Percentiles rank a stretch among this genome's conserved stretches.
Evolutionary conservation across 2,797 vertebrate genomes (phyloP).

Genomic region (Rhinoraja longicauda): DNA sequence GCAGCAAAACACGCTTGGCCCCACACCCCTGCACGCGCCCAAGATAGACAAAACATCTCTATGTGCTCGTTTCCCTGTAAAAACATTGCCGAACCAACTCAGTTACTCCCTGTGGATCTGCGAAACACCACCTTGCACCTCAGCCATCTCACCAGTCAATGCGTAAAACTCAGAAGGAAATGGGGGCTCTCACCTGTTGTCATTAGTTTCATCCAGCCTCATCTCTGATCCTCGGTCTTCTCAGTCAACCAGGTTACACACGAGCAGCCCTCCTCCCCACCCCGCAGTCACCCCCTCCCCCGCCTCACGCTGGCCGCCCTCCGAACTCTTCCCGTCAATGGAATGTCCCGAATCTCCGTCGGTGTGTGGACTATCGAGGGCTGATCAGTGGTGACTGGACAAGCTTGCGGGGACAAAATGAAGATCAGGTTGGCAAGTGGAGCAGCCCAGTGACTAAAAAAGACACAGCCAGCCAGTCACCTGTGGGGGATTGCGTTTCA

Average conservation of each 20-base stretch:
- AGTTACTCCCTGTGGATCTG: background rate
- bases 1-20: background rate
- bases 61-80: too few relatives aligned
- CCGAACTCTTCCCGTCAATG: background rate
- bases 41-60: background rate
- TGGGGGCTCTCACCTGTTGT: constrained; percentile 41
- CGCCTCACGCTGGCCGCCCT: background rate
- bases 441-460: background rate
- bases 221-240: constrained; percentile 41
- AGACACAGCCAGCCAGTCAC: constrained; percentile 24
- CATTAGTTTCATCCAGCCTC: constrained; percentile 42
- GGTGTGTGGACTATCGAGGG: background rate
- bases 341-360: constrained; percentile 7
- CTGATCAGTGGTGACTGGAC: background rate
- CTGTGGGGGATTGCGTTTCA: constrained; percentile 36
- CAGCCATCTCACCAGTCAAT: background rate
- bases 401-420: constrained; percentile 4
- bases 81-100: background rate
- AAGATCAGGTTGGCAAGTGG: constrained; percentile 1
- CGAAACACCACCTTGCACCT: background rate
- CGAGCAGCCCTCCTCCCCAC: background rate
- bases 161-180: background rate
- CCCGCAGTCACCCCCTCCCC: background rate
- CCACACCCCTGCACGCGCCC: background rate
- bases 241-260: constrained; percentile 8